These are phyloP conservation scores for Unio pictorum DNA, from an alignment of 2,888 invertebrate species.

Conservation along the genomic window DNA sequence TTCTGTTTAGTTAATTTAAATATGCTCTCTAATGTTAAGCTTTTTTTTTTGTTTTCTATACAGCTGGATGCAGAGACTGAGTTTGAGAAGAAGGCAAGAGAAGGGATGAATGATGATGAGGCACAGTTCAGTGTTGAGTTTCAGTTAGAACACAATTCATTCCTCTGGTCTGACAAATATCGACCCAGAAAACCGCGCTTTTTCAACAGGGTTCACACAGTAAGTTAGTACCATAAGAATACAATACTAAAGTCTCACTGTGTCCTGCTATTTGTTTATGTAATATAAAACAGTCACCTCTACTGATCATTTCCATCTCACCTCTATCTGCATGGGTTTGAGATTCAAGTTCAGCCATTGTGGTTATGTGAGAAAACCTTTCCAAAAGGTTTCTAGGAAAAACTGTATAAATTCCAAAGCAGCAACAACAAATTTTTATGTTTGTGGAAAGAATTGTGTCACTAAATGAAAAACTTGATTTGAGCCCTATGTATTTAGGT, in stretches of 20 bases:
- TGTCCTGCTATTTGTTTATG: too few relatives aligned
- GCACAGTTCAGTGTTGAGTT: constrained; percentile 92
- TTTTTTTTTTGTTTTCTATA: constrained; percentile 3
- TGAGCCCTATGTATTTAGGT: too few relatives aligned
- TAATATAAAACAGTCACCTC: too few relatives aligned
- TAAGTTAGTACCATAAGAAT: constrained; percentile 34
- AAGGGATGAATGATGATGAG: constrained; percentile 83
- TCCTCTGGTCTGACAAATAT: constrained; percentile 98
- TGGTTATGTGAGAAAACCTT: too few relatives aligned
- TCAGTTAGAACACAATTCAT: constrained; percentile 87
- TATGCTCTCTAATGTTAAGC: background rate
- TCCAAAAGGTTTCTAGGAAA: too few relatives aligned
- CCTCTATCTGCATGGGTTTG: too few relatives aligned
- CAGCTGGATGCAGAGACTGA: constrained; percentile 77
- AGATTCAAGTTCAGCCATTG: too few relatives aligned
- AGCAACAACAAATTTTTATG: too few relatives aligned
- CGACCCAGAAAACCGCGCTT: constrained; percentile 97
- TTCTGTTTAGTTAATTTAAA: background rate
- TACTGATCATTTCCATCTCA: too few relatives aligned
- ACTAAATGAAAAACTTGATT: too few relatives aligned
- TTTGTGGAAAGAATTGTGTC: too few relatives aligned
- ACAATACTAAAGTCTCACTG: background rate
- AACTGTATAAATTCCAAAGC: too few relatives aligned
- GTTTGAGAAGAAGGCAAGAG: constrained; percentile 85
- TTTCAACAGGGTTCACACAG: constrained; percentile 85